Conservation (phyloP, 2,888 invertebrate species). For the Lepidonotus clava region DNA sequence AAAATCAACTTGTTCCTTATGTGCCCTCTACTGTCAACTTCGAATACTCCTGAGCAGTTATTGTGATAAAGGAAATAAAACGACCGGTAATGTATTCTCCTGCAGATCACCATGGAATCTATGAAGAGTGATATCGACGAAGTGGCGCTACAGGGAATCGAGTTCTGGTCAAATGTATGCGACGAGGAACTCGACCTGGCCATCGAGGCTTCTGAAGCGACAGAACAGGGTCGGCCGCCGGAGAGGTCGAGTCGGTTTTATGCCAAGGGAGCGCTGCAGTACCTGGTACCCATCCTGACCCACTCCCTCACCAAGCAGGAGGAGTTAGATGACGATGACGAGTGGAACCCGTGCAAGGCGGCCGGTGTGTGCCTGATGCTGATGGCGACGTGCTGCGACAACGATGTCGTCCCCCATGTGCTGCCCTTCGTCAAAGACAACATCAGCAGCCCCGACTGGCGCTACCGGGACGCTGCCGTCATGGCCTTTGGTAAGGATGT, state of each 20-base stretch:
- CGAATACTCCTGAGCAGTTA: no score
- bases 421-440: slow-evolving; percentile 97
- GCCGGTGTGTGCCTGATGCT: slow-evolving; percentile 99
- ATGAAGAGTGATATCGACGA: slow-evolving; percentile 99
- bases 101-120: slow-evolving; percentile 95
- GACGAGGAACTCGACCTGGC: slow-evolving; percentile 96
- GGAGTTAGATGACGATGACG: slow-evolving; percentile 98
- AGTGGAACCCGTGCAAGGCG: slow-evolving; percentile 99
- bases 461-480: slow-evolving; percentile 93
- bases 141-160: slow-evolving; percentile 98
- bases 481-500: slow-evolving; percentile 93
- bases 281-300: slow-evolving; percentile 95
- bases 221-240: slow-evolving; percentile 96
- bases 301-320: slow-evolving; percentile 92
- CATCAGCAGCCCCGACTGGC: slow-evolving; percentile 95
- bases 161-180: slow-evolving; percentile 99
- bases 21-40: no score
- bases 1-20: no score
- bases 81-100: no score
- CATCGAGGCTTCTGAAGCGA: slow-evolving; percentile 95
- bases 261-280: slow-evolving; percentile 98
- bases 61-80: no score
- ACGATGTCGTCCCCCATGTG: slow-evolving; percentile 96
- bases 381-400: slow-evolving; percentile 97
- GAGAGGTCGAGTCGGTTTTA: slow-evolving; percentile 95